phyloP scores from a whole-genome alignment of 2,113 vertebrate species.

The Sinocyclocheilus maitianheensis region DNA sequence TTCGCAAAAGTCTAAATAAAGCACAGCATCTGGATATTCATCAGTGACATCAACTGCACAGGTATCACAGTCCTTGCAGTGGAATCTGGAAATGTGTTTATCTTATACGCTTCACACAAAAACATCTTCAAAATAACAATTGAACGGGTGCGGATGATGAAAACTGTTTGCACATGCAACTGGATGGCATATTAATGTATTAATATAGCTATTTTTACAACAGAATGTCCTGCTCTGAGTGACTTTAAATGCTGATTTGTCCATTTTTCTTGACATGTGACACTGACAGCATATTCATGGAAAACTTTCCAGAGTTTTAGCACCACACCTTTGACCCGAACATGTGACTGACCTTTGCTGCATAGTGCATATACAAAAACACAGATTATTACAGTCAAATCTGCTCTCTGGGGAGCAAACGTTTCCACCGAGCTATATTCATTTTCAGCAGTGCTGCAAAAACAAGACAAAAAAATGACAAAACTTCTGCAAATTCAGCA shows the following conservation, averaged over 20 bases:
- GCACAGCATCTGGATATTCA: not conserved
- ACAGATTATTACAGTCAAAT: not conserved
- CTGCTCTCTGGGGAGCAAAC: not conserved
- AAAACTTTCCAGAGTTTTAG: not conserved
- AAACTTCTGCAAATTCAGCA: not conserved
- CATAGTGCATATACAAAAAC: not conserved
- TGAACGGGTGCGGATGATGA: not conserved
- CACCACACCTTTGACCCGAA: conserved; percentile 17
- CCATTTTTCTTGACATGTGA: not conserved
- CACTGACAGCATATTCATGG: not conserved
- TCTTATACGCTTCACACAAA: not conserved
- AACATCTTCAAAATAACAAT: not conserved
- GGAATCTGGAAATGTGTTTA: not conserved
- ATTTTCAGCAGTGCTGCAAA: not conserved
- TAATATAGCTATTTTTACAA: not conserved
- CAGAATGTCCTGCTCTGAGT: not conserved
- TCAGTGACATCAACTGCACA: not conserved
- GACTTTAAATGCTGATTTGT: not conserved
- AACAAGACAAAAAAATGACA: not conserved
- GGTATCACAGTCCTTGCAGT: not conserved
- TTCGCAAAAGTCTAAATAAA: not conserved
- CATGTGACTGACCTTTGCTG: conserved; percentile 1
- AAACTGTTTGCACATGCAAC: not conserved
- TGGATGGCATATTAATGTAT: not conserved
- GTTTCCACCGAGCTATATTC: not conserved